Evolutionary conservation across 2,888 invertebrate species (phyloP).

Genomic region (Drosophila imparisetae): DNA sequence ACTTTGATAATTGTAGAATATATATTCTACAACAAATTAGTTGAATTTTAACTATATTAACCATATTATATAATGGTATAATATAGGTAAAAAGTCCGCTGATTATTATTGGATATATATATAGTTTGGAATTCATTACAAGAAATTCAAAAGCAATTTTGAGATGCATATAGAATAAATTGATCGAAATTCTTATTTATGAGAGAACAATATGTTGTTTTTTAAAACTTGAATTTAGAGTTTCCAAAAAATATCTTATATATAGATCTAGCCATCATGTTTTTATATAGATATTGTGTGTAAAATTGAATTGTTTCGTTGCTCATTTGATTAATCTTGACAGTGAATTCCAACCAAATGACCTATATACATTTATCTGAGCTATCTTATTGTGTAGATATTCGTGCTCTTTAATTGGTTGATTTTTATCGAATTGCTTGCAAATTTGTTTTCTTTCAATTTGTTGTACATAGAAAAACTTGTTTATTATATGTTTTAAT

Average conservation of each 20-base stretch:
- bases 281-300: background rate
- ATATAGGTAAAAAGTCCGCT: background rate
- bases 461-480: conserved; percentile 24
- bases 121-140: conserved; percentile 17
- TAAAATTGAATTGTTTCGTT: background rate
- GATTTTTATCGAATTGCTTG: conserved; percentile 33
- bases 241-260: background rate
- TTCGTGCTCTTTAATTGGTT: conserved; percentile 12
- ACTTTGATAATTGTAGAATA: background rate
- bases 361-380: conserved; percentile 3
- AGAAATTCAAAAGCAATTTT: background rate
- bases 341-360: conserved; percentile 12
- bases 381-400: conserved; percentile 20
- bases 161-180: background rate
- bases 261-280: background rate
- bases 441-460: conserved; percentile 16
- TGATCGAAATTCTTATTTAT: background rate
- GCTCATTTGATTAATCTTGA: conserved; percentile 4
- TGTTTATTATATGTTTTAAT: conserved; percentile 8
- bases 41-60: background rate
- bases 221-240: background rate
- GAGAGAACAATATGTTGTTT: background rate
- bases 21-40: background rate
- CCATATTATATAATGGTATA: background rate
- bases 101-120: background rate